Percentiles rank a stretch among this genome's conserved stretches.
Conservation (phyloP, 2,888 invertebrate genomes). For the Agrochola lota region DNA sequence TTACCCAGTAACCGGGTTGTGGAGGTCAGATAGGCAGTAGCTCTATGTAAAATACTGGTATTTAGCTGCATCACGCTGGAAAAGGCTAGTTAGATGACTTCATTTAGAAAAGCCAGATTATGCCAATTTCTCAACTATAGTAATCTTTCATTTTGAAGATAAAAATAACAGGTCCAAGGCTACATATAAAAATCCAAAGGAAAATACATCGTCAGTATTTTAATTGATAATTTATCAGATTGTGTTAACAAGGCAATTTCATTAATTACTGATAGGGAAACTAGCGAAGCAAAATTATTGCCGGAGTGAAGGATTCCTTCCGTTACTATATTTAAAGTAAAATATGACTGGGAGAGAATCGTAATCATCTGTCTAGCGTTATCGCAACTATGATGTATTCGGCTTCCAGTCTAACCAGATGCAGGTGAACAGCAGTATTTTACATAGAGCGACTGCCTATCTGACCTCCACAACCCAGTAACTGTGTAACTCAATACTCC, state of each 20-base stretch:
- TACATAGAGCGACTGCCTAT: neutral
- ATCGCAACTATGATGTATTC: neutral
- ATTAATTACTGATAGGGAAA: slow-evolving; percentile 18
- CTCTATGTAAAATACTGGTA: neutral
- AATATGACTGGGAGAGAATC: no score
- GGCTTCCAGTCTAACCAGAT: neutral
- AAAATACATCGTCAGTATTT: neutral
- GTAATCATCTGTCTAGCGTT: no score
- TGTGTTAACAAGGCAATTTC: slow-evolving; percentile 11
- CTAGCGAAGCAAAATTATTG: neutral
- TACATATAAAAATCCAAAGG: neutral
- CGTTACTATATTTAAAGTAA: no score
- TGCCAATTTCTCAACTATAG: neutral
- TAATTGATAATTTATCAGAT: slow-evolving; percentile 16
- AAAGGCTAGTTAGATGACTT: no score
- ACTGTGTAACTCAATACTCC: no score
- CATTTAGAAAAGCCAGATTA: neutral
- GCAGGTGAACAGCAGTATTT: neutral
- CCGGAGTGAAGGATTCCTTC: neutral
- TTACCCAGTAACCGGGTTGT: neutral
- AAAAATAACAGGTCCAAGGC: no score
- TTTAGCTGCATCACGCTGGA: neutral
- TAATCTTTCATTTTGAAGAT: neutral
- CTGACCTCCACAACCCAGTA: neutral
- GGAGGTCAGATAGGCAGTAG: neutral